phyloP scores from a whole-genome alignment of 1,140 invertebrate genomes.

The Cyphomyrmex costatus region DNA sequence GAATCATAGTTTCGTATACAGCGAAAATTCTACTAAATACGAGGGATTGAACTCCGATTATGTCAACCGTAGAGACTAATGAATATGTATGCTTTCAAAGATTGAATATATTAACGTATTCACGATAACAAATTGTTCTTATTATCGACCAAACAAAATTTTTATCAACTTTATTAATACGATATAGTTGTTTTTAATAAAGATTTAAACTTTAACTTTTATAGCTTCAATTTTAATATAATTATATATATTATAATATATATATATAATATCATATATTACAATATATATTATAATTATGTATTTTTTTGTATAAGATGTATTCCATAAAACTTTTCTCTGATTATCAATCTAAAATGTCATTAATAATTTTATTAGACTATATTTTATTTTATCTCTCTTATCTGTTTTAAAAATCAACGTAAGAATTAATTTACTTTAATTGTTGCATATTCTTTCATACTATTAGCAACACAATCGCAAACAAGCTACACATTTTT shows the following conservation, averaged over 20 bases:
- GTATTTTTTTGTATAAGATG: not conserved
- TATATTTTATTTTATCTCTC: not conserved
- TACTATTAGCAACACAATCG: not conserved
- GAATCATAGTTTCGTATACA: conserved; percentile 2
- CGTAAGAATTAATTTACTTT: not conserved
- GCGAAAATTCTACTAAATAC: not conserved
- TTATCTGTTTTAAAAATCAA: not conserved
- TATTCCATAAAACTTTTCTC: not conserved
- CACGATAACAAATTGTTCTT: not conserved
- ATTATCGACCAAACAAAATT: not conserved
- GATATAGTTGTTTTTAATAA: not conserved
- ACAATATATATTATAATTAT: too few relatives aligned
- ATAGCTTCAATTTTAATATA: not conserved
- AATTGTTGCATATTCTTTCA: not conserved
- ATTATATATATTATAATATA: not conserved
- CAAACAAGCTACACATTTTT: not conserved
- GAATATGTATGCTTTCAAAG: conserved; percentile 31
- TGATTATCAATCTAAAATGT: not conserved
- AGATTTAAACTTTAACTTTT: conserved; percentile 1
- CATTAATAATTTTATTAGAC: not conserved
- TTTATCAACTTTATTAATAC: not conserved
- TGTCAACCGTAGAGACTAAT: not conserved
- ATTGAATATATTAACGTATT: conserved; percentile 16
- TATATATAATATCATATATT: not conserved
- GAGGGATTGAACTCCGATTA: not conserved